Percentiles rank a stretch among this genome's conserved stretches.
phyloP scores from a whole-genome alignment of 2,113 vertebrate genomes.

The Probosciger aterrimus region DNA sequence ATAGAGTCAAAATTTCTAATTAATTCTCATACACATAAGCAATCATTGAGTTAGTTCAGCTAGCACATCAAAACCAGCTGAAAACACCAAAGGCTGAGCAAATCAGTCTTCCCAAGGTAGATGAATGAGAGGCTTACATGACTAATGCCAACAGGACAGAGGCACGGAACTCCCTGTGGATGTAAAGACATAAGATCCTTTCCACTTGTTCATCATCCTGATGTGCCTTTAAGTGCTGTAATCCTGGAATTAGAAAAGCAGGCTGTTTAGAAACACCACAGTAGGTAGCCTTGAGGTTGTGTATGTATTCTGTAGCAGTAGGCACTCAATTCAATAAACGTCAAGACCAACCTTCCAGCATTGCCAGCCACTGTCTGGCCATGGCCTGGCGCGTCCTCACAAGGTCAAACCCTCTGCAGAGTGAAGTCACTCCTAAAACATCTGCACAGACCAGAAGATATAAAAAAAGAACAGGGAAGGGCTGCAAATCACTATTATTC shows the following conservation, averaged over 20 bases:
- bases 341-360: not conserved
- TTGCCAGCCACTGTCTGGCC: not conserved
- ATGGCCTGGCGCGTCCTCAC: not conserved
- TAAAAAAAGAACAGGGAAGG: not conserved
- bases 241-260: slow-evolving; percentile 51
- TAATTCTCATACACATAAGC: slow-evolving; percentile 38
- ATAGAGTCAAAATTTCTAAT: slow-evolving; percentile 3
- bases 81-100: slow-evolving; percentile 24
- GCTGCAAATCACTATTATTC: not conserved
- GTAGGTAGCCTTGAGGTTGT: not conserved
- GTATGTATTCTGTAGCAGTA: not conserved
- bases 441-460: not conserved
- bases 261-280: not conserved
- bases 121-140: slow-evolving; percentile 32
- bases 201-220: slow-evolving; percentile 28
- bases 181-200: slow-evolving; percentile 47
- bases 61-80: slow-evolving; percentile 26
- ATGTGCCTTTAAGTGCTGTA: slow-evolving; percentile 31
- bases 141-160: slow-evolving; percentile 38
- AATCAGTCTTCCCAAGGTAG: slow-evolving; percentile 28
- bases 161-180: not conserved
- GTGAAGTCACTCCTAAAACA: not conserved
- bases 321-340: accelerated
- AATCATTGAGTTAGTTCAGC: not conserved
- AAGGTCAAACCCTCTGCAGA: not conserved